Conservation (phyloP, 2,113 vertebrate species). For the Aythya baeri region DNA sequence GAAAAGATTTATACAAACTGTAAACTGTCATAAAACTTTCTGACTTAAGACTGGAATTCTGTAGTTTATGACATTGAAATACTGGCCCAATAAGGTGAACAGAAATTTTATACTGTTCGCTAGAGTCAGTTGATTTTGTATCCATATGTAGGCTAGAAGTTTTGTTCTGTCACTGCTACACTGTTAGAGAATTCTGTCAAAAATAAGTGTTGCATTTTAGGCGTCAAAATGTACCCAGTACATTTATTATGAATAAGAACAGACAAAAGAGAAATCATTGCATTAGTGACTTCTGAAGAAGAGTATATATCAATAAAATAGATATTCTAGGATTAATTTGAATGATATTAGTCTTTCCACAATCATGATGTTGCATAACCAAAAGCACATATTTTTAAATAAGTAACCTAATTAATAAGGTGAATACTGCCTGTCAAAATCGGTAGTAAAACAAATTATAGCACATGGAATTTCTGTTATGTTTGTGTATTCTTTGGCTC, state of each 20-base stretch:
- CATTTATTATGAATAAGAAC: not conserved
- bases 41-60: not conserved
- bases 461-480: not conserved
- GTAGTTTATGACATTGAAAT: not conserved
- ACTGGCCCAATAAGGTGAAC: not conserved
- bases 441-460: not conserved
- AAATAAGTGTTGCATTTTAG: not conserved
- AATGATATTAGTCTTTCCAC: not conserved
- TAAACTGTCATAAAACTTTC: not conserved
- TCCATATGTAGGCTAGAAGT: not conserved
- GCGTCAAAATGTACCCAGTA: not conserved
- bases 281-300: not conserved
- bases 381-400: not conserved
- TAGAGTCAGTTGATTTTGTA: not conserved
- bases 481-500: not conserved
- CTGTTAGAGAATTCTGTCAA: not conserved
- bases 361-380: not conserved
- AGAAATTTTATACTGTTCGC: not conserved
- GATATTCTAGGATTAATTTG: not conserved
- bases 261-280: not conserved
- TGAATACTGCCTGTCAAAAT: not conserved
- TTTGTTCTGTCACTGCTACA: not conserved
- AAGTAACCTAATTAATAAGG: not conserved
- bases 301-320: not conserved
- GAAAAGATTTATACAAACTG: not conserved